Percentiles rank a stretch among this genome's conserved stretches.
These are phyloP conservation scores for Schizaphis graminum DNA, from an alignment of 2,888 invertebrate genomes.

Conservation along the genomic window DNA sequence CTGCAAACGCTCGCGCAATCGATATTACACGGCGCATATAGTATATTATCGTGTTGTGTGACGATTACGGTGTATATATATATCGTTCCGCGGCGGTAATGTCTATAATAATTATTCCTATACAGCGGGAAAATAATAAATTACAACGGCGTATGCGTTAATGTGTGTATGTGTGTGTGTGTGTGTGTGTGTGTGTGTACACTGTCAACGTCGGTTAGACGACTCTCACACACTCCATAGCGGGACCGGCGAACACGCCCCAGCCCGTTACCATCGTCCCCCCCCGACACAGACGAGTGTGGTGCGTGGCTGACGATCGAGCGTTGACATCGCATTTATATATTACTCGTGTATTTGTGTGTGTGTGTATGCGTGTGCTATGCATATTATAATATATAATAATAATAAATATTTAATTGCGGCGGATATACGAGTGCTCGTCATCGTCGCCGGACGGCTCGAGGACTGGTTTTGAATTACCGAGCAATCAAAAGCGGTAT, in stretches of 20 bases:
- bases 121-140: constrained; percentile 4
- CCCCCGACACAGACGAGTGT: neutral
- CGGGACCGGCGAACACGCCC: neutral
- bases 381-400: neutral
- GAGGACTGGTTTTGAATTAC: constrained; percentile 45
- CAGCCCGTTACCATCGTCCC: neutral
- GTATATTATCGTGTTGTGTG: neutral
- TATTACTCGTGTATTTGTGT: neutral
- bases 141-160: neutral
- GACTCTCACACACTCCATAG: neutral
- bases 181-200: neutral
- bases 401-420: constrained; percentile 44
- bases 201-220: neutral
- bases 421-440: constrained; percentile 4
- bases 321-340: constrained; percentile 7
- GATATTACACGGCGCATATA: neutral
- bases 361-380: neutral
- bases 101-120: neutral
- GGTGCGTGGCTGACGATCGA: neutral
- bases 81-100: neutral
- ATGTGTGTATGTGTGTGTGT: neutral
- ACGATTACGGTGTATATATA: neutral
- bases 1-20: neutral
- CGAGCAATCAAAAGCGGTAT: constrained; percentile 2
- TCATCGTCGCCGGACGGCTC: neutral